Base-by-base conservation (phyloP, 2,797 vertebrate genomes). In the Enteromius mattozi region DNA sequence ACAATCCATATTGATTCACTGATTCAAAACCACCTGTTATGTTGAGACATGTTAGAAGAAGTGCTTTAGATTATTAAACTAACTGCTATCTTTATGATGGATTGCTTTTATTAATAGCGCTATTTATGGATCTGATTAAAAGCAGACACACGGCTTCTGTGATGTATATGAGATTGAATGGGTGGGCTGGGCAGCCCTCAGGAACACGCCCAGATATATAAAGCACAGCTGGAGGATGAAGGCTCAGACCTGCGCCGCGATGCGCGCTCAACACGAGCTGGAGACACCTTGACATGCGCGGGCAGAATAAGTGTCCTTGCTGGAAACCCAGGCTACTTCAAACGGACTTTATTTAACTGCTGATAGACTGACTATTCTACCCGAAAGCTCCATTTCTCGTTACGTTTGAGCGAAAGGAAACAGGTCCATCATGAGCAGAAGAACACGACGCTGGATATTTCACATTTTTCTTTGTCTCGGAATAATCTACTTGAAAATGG, bases 401-500 rank as follows among this genome's bases (percentile, higher is more conserved):
- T 51, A 87, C 90, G 89, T 86, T 77, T 92, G 91, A 91, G 90
- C 90, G 91, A 92, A 89, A 89, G 90, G 91, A 88, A 89, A 90
- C 90, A 91, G 89, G 91, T 89, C 93, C 96, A 97, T 95, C 95
- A 99, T 99, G 98, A 97, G 96, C 94, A 96, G 95, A 95, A 98
- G 96, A 95, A 96, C 97, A 88, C 95, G 97, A 93, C 96, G 97
- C 88, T 99, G 97, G 96, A 97, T 98, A 91, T 95, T 97, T 94
- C 96, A 96, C 94, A 96, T 98, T 95, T 95, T 98, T 90, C 96
- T 99, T 92, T 97, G 97, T 90, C 93, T 99, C 86, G 97, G 97
- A 85, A 97, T 98, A 92, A 96, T 98, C 89, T 99, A 98, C 91
- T 96, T 99, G 91, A 98, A 98, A 94, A 98, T 97, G 88, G 97